These are phyloP conservation scores for Biston betularia DNA, from an alignment of 2,888 invertebrate species.

Conservation along the genomic window DNA sequence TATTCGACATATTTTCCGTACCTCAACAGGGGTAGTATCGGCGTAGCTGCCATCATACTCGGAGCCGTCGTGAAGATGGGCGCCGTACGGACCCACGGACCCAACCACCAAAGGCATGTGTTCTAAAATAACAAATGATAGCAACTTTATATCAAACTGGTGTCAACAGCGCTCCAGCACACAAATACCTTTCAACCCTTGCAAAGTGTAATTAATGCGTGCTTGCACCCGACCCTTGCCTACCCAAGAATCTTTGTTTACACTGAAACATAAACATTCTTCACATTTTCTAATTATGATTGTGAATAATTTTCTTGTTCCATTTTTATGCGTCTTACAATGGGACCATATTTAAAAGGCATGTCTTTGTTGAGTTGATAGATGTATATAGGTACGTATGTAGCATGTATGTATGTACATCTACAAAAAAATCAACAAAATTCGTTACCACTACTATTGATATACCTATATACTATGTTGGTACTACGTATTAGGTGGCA, in stretches of 20 bases:
- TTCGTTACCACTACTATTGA: too few relatives aligned
- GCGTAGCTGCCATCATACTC: conserved; percentile 96
- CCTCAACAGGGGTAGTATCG: conserved; percentile 87
- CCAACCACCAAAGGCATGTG: conserved; percentile 90
- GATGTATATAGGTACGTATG: too few relatives aligned
- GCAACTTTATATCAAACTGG: conserved; percentile 34
- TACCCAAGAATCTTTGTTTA: conserved; percentile 71
- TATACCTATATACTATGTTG: too few relatives aligned
- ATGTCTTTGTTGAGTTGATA: too few relatives aligned
- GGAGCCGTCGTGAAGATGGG: conserved; percentile 95
- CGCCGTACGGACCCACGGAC: conserved; percentile 97
- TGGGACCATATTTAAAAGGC: too few relatives aligned
- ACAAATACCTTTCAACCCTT: conserved; percentile 68
- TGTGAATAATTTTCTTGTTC: conserved; percentile 20
- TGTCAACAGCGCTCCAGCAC: conserved; percentile 51
- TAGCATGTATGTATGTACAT: too few relatives aligned
- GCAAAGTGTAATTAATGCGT: conserved; percentile 81
- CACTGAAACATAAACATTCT: conserved; percentile 72
- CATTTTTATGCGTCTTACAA: not conserved
- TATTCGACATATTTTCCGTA: conserved; percentile 48
- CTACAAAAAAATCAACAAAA: too few relatives aligned
- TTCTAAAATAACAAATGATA: conserved; percentile 57
- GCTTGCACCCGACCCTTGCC: conserved; percentile 78
- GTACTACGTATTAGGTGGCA: too few relatives aligned
- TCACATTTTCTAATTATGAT: conserved; percentile 61